phyloP scores from a whole-genome alignment of 2,113 vertebrate genomes.

The Tachysurus vachellii region DNA sequence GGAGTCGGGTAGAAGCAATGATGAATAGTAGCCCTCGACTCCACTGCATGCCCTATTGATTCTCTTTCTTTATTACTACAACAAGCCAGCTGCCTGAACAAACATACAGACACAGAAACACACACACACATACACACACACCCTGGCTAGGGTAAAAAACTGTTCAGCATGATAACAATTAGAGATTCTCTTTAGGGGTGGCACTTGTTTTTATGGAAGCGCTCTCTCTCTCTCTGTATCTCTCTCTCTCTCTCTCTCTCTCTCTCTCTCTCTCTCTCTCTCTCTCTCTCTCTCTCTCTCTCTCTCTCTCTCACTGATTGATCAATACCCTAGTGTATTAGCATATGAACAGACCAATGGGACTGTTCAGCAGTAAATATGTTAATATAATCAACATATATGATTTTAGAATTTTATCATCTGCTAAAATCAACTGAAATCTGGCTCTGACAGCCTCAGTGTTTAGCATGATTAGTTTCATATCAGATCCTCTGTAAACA shows the following conservation, averaged over 20 bases:
- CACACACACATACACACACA: constrained; percentile 11
- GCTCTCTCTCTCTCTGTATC: not conserved
- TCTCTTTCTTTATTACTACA: constrained; percentile 99
- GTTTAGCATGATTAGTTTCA: too few species aligned
- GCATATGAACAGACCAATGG: not conserved
- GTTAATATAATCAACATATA: not conserved
- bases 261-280: too few species aligned
- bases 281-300: too few species aligned
- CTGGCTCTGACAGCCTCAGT: too few species aligned
- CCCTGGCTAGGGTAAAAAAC: not conserved
- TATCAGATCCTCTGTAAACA: not conserved
- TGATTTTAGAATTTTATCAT: not conserved
- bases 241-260: not conserved
- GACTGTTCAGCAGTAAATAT: not conserved
- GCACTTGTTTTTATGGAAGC: not conserved
- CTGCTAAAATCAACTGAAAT: not conserved
- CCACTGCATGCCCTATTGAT: constrained; percentile 99
- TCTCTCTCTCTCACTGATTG: not conserved
- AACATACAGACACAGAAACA: constrained; percentile 30
- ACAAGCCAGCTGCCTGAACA: constrained; percentile 91
- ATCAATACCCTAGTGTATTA: not conserved
- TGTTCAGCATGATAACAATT: constrained; percentile 6
- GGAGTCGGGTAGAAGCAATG: constrained; percentile 98
- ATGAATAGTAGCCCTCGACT: constrained; percentile 99
- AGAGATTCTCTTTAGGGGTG: not conserved